Evolutionary conservation across 2,888 invertebrate genomes (phyloP).

Genomic region (Cosmorhoe ocellata): DNA sequence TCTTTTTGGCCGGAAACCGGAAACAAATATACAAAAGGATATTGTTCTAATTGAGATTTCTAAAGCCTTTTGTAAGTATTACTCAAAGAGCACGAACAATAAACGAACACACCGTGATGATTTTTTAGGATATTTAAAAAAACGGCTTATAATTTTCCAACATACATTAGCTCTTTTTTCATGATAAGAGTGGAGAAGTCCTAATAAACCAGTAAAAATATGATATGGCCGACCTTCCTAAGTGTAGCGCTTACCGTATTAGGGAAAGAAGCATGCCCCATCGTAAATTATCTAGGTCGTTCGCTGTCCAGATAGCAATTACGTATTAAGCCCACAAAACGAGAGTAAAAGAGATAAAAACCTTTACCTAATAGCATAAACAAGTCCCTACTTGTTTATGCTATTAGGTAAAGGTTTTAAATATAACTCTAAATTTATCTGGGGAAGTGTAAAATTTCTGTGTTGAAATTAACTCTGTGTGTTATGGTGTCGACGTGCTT

Average conservation of each 20-base stretch:
- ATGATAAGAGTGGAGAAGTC: not conserved
- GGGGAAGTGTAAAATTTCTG: slow-evolving; percentile 20
- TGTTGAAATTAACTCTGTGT: slow-evolving; percentile 24
- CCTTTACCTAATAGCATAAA: slow-evolving; percentile 13
- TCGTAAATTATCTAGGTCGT: slow-evolving; percentile 11
- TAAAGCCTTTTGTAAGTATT: slow-evolving; percentile 26
- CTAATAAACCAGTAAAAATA: not conserved
- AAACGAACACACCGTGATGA: not conserved
- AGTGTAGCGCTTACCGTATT: slow-evolving; percentile 19
- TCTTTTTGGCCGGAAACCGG: slow-evolving; percentile 44
- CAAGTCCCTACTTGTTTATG: slow-evolving; percentile 21
- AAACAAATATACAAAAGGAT: slow-evolving; percentile 45
- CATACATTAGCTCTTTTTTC: no score
- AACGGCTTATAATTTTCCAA: no score
- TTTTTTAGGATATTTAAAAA: not conserved
- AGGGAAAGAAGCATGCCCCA: slow-evolving; percentile 5
- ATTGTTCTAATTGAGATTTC: slow-evolving; percentile 42
- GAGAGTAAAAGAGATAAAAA: not conserved
- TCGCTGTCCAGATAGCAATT: slow-evolving; percentile 7
- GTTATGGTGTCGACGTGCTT: slow-evolving; percentile 31
- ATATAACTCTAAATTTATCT: slow-evolving; percentile 15
- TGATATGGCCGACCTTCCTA: not conserved
- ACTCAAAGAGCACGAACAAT: not conserved
- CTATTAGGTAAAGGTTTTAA: slow-evolving; percentile 3
- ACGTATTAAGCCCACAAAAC: slow-evolving; percentile 11